These are phyloP conservation scores for Saturnia japonica DNA, from an alignment of 2,888 invertebrate species.

Conservation along the genomic window DNA sequence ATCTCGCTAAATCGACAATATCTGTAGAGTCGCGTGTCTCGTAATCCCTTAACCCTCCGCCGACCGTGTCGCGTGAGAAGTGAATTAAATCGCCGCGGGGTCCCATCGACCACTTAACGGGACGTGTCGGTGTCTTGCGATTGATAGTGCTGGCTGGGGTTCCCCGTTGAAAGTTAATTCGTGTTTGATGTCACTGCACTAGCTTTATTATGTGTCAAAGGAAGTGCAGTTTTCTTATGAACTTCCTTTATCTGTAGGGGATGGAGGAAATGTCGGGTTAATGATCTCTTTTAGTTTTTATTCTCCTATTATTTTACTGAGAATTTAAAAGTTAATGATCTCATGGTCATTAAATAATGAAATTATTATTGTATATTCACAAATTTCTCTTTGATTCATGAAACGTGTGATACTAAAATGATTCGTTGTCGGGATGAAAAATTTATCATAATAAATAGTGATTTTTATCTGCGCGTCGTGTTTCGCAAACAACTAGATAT, in stretches of 20 bases:
- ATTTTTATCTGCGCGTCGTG: no score
- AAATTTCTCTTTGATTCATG: background rate
- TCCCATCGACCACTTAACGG: conserved; percentile 73
- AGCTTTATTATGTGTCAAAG: conserved; percentile 66
- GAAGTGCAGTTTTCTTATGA: conserved; percentile 66
- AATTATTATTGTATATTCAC: no score
- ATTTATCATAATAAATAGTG: background rate
- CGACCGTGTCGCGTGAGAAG: conserved; percentile 74
- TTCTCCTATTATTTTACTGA: background rate
- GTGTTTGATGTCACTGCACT: conserved; percentile 76
- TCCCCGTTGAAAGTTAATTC: conserved; percentile 76
- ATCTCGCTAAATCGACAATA: conserved; percentile 72
- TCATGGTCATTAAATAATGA: no score
- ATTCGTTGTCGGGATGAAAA: background rate
- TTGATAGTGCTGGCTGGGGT: conserved; percentile 68
- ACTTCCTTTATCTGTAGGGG: conserved; percentile 11
- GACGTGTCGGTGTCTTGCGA: conserved; percentile 72
- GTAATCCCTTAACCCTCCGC: conserved; percentile 74
- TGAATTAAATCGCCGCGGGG: conserved; percentile 73
- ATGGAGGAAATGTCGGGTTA: background rate
- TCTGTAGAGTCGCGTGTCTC: conserved; percentile 75
- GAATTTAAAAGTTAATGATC: background rate
- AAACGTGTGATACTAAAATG: no score
- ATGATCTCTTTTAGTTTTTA: background rate
- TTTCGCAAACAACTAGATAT: no score